Evolutionary conservation across 2,113 vertebrate genomes (phyloP), one percentile per base, ranked within the genome.

Genomic region (Pholis gunnellus): DNA sequence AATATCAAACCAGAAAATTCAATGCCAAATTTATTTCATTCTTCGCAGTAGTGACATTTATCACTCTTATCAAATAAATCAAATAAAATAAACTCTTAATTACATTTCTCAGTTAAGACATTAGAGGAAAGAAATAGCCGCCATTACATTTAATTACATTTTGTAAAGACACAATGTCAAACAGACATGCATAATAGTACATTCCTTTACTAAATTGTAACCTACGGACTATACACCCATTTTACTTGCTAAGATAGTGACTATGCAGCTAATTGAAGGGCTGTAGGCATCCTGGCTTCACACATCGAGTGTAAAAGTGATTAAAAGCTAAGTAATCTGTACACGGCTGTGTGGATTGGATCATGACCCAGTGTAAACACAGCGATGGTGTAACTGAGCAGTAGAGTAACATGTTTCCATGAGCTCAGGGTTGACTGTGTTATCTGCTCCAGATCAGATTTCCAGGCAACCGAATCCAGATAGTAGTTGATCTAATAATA

Each of bases 321-420:
- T 78, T 18, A 68, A 69, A 74, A 50, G 40, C 13, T 25, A 38
- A 79, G 27, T 40, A 27, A 61, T 56, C 36, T 46, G 22, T 56
- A 25, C 50, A 2, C 29, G 65, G 56, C 79, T 71, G 64, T 59
- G n/a, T 65, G 78, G 70, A 68, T 63, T 65, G 69, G 59, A 79
- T 77, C 65, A 31, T 29, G 36, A 54, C 20, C 20, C 60, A 48
- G 36, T 63, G 1, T 56, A 59, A 84, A 75, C 56, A 72, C 31
- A 64, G 4, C 36, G 60, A 79, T 52, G 36, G 46, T 69, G 63
- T 66, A 29, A 76, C 31, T 15, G 20, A n/a, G n/a, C 86, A 44
- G 56, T 29, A 50, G 36, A 78, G 71, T 64, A 71, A 65, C 44
- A 61, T 87, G 79, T 87, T 89, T 88, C 89, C 78, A 69, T 88